Base-by-base conservation (phyloP, 53 echinoderm and acorn worm species). In the Paracentrotus lividus region DNA sequence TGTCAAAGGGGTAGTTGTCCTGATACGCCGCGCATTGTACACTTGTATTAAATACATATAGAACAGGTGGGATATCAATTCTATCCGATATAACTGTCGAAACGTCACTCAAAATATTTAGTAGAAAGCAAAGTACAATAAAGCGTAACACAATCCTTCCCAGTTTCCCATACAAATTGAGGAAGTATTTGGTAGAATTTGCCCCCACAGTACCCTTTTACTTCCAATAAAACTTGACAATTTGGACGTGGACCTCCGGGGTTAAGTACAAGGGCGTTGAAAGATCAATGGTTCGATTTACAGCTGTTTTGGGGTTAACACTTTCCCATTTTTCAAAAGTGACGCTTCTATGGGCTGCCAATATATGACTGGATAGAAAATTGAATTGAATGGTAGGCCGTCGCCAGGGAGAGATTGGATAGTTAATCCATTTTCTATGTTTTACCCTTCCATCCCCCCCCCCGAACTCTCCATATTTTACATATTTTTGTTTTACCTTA, bases 241-340 rank as follows among this genome's bases (percentile, higher is more conserved):
- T 81, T 81, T n/a, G 81, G 2, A 81, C 81, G 44, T 81, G 81
- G 81, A 44, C 81, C n/a, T 33, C 1, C 12, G n/a, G 81, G n/a
- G 81, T 81, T 81, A 81, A 81, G 12, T 81, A 81, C 81, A 47
- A 26, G 31, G 47, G 81, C 27, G 81, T 1, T 44, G 81, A 81
- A n/a, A 81, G 81, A 81, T 3, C 47, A 47, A 81, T 81, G 44
- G 81, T 24, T 45, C 81, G 5, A 81, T 81, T 0, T 23, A 26
- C 81, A 81, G 81, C 81, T 81, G 81, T 81, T 81, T 38, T 8
- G 81, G 81, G 81, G 81, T 81, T 81, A 81, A 81, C 81, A 81
- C 81, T 45, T 81, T 81, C 47, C 47, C 81, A 81, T 45, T 81
- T n/a, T 47, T 47, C 81, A 47, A 81, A 81, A 47, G 24, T n/a